phyloP scores from a whole-genome alignment of 2,888 invertebrate genomes.

The Trypoxylon attenuatum region DNA sequence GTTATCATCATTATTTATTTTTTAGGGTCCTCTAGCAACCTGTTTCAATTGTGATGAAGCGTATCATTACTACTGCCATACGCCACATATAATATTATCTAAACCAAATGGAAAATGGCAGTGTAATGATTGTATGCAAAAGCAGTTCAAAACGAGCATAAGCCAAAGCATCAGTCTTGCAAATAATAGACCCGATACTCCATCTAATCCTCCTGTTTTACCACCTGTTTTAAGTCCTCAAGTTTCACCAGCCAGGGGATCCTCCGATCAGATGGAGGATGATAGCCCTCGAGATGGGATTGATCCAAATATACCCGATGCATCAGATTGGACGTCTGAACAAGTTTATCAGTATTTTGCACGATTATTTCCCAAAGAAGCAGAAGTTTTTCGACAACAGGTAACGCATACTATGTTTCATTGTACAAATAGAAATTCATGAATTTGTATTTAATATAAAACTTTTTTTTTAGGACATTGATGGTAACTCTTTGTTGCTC shows the following conservation, averaged over 20 bases:
- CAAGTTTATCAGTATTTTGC: conserved; percentile 89
- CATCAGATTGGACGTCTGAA: conserved; percentile 86
- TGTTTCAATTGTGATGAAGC: conserved; percentile 91
- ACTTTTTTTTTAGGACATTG: conserved; percentile 83
- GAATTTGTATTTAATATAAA: conserved; percentile 16
- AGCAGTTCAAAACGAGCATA: conserved; percentile 56
- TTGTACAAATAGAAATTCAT: neutral
- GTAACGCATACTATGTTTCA: no score
- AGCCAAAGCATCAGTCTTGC: conserved; percentile 41
- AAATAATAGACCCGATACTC: conserved; percentile 62
- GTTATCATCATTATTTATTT: conserved; percentile 8
- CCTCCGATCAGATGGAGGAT: conserved; percentile 66
- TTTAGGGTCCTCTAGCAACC: conserved; percentile 83
- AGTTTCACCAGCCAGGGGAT: conserved; percentile 67
- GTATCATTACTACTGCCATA: conserved; percentile 88
- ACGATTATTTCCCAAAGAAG: conserved; percentile 86
- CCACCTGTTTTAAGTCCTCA: conserved; percentile 70
- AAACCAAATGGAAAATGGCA: conserved; percentile 82
- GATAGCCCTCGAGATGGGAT: conserved; percentile 70
- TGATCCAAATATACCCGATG: conserved; percentile 85
- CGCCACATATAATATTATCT: conserved; percentile 78
- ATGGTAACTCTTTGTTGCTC: conserved; percentile 90
- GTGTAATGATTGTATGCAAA: conserved; percentile 80
- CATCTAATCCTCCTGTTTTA: conserved; percentile 59
- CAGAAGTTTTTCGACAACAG: conserved; percentile 88